Conservation (phyloP, 2,797 vertebrate genomes). For the Anguilla megastoma region DNA sequence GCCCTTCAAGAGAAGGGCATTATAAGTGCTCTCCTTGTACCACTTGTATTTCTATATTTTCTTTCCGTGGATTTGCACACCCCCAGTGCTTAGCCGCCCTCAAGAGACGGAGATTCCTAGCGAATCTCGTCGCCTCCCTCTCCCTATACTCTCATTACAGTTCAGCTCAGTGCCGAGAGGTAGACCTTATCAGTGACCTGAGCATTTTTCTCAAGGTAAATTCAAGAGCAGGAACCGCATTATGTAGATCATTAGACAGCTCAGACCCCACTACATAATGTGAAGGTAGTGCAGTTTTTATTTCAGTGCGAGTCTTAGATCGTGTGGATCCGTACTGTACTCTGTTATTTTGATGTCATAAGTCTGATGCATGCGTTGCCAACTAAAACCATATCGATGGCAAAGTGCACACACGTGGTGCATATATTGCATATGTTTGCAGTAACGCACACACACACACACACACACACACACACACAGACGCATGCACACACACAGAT, state of each 20-base stretch:
- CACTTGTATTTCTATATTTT: slow-evolving; percentile 6
- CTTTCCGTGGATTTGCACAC: neutral
- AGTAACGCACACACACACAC: neutral
- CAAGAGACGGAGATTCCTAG: neutral
- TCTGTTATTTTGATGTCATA: neutral
- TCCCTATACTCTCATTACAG: neutral
- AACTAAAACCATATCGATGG: neutral
- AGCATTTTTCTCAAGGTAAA: neutral
- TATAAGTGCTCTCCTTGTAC: neutral
- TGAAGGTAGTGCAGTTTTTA: neutral
- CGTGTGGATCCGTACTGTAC: neutral
- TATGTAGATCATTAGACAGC: neutral
- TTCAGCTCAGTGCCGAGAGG: neutral
- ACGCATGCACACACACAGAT: too few relatives aligned
- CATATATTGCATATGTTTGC: neutral
- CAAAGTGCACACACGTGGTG: neutral
- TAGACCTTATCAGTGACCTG: neutral
- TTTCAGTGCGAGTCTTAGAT: neutral
- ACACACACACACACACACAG: too few relatives aligned
- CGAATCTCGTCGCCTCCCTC: neutral
- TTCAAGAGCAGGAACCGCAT: neutral
- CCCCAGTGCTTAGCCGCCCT: neutral
- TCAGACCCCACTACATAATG: neutral
- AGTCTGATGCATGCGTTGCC: too few relatives aligned
- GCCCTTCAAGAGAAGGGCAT: neutral